These are phyloP conservation scores for Tenrec ecaudatus DNA, from an alignment of 2,113 vertebrate species.

Conservation along the genomic window DNA sequence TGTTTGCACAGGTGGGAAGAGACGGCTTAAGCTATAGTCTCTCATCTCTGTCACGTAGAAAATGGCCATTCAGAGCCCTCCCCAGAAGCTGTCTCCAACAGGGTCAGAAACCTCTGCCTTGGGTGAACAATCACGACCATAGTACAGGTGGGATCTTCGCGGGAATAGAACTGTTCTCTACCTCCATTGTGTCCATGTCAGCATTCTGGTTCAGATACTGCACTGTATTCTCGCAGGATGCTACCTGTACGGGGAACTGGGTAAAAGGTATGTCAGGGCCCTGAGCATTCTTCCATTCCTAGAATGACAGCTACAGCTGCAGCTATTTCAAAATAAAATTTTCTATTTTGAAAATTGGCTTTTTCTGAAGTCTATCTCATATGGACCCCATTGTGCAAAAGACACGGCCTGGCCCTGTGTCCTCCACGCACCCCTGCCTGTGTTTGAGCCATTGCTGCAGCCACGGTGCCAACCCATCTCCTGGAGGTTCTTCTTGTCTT, in stretches of 20 bases:
- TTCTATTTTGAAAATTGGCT: not conserved
- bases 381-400: too few species aligned
- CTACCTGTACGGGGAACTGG: not conserved
- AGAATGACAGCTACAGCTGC: not conserved
- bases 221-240: not conserved
- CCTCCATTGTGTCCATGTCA: not conserved
- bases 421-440: too few species aligned
- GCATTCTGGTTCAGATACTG: not conserved
- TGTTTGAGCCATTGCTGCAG: too few species aligned
- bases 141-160: too few species aligned
- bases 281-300: not conserved
- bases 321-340: conserved; percentile 27
- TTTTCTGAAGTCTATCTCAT: too few species aligned
- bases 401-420: too few species aligned
- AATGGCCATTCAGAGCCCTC: not conserved
- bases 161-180: not conserved
- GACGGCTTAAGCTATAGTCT: not conserved
- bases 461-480: too few species aligned
- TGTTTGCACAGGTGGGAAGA: not conserved
- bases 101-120: not conserved
- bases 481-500: too few species aligned
- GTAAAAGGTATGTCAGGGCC: not conserved
- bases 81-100: not conserved
- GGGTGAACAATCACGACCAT: not conserved
- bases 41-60: not conserved